phyloP scores from a whole-genome alignment of 2,113 vertebrate species.

The Eleginops maclovinus region DNA sequence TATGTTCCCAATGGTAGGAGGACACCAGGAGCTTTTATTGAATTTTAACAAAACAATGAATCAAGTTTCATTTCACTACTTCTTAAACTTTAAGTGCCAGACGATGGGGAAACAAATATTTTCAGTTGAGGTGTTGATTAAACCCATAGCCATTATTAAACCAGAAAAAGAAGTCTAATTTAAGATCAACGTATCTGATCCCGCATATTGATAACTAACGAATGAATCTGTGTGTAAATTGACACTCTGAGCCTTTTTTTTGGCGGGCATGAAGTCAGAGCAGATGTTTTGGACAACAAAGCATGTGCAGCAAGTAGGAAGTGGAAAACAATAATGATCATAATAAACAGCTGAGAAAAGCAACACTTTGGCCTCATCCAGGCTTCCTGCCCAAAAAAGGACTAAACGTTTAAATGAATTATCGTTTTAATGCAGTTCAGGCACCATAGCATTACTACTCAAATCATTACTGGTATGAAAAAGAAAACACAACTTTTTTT shows the following conservation, averaged over 20 bases:
- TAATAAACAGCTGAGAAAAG: slow-evolving; percentile 20
- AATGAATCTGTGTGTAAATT: slow-evolving; percentile 14
- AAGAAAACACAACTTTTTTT: no score
- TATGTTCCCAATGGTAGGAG: no score
- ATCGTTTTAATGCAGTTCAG: background rate
- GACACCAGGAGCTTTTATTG: no score
- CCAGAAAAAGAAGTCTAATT: background rate
- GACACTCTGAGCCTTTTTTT: background rate
- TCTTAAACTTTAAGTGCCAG: no score
- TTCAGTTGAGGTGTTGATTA: no score
- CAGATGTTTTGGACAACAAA: slow-evolving; percentile 47
- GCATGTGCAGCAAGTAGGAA: slow-evolving; percentile 31
- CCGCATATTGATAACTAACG: background rate
- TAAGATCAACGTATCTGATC: background rate
- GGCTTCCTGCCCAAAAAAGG: background rate
- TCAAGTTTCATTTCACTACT: no score
- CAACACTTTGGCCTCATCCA: slow-evolving; percentile 28
- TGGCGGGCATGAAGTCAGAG: slow-evolving; percentile 12
- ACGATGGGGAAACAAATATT: no score
- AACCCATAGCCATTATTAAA: background rate
- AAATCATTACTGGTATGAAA: no score
- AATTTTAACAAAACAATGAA: no score
- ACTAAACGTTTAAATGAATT: background rate
- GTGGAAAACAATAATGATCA: slow-evolving; percentile 20
- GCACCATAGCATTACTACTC: no score